These are phyloP conservation scores for Pyralis farinalis DNA, from an alignment of 2,888 invertebrate species.

Conservation along the genomic window DNA sequence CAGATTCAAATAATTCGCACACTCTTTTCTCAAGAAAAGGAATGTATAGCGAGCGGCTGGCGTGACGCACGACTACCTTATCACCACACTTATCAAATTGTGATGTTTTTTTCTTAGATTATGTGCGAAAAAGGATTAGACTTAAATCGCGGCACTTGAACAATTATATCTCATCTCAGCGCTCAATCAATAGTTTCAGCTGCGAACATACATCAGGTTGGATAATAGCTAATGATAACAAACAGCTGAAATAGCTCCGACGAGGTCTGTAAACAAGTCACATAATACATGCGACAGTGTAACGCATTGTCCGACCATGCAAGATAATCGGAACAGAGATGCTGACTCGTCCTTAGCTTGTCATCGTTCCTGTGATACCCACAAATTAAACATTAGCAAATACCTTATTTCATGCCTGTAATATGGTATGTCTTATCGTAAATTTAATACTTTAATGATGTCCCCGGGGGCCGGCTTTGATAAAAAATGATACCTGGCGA, in stretches of 20 bases:
- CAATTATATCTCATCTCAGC: constrained; percentile 14
- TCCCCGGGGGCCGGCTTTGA: constrained; percentile 51
- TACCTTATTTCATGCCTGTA: constrained; percentile 30
- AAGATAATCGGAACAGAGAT: constrained; percentile 5
- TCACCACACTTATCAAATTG: constrained; percentile 48
- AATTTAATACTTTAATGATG: constrained; percentile 76
- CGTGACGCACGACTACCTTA: constrained; percentile 46
- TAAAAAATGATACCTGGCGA: constrained; percentile 62
- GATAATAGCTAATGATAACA: constrained; percentile 1
- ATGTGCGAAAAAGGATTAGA: constrained; percentile 45
- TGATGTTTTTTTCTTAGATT: constrained; percentile 48
- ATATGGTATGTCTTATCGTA: constrained; percentile 56
- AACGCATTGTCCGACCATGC: constrained; percentile 5
- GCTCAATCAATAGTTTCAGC: constrained; percentile 10
- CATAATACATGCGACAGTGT: constrained; percentile 8
- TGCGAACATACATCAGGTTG: not conserved
- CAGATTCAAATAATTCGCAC: constrained; percentile 46
- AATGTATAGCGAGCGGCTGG: constrained; percentile 37
- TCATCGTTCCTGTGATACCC: not conserved
- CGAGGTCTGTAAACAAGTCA: constrained; percentile 5
- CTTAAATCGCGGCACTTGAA: constrained; percentile 4
- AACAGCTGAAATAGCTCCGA: constrained; percentile 3
- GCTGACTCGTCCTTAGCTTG: not conserved
- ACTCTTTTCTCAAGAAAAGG: constrained; percentile 46
- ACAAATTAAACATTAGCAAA: constrained; percentile 25